These are phyloP conservation scores for Sweltsa coloradensis DNA, from an alignment of 1,140 invertebrate species.

Conservation along the genomic window DNA sequence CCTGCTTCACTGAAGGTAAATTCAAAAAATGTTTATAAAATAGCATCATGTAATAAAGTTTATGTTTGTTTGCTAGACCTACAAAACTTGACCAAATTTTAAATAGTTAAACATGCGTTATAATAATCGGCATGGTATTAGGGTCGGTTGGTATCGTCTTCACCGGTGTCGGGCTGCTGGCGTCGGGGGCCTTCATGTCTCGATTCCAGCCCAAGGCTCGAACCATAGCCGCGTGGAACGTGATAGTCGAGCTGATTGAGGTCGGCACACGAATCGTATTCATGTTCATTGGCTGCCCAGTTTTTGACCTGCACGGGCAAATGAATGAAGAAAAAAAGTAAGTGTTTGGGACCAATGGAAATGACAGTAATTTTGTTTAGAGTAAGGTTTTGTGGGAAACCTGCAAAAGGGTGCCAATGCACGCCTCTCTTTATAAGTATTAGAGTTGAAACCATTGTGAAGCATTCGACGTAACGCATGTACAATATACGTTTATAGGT, in stretches of 20 bases:
- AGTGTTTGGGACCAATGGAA: too few species aligned
- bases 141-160: slow-evolving; percentile 8
- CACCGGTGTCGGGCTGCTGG: slow-evolving; percentile 1
- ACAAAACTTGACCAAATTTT: neutral
- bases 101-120: neutral
- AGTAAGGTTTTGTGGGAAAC: too few species aligned
- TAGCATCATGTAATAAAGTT: neutral
- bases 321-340: too few species aligned
- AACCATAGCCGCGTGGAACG: slow-evolving; percentile 10
- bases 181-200: slow-evolving; percentile 1
- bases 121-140: neutral
- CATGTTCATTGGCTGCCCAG: neutral
- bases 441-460: too few species aligned
- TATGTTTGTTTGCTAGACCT: neutral
- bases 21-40: too few species aligned
- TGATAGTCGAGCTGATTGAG: slow-evolving; percentile 5
- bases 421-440: too few species aligned
- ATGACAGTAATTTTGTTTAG: too few species aligned
- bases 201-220: slow-evolving; percentile 10
- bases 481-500: too few species aligned
- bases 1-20: too few species aligned
- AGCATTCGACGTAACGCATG: too few species aligned
- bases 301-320: slow-evolving; percentile 3
- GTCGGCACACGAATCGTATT: neutral
- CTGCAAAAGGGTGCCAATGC: too few species aligned